Base-by-base conservation (phyloP, 2,797 vertebrate species). In the Diglossa cyanea region DNA sequence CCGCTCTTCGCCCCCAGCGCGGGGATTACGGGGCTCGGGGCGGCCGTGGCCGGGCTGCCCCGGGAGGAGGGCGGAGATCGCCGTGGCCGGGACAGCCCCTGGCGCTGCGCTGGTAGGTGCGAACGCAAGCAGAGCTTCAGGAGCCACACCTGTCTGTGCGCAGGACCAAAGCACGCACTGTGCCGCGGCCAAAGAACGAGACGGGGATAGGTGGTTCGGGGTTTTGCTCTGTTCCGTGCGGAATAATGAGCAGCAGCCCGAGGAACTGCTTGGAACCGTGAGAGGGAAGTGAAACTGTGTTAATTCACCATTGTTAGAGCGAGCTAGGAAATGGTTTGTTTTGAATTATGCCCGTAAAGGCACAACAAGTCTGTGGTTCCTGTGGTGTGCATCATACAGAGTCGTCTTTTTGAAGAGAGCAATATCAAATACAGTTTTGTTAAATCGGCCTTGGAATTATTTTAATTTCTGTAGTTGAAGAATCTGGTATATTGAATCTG, bases 81-180 rank as follows among this genome's bases (percentile, higher is more conserved):
- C 66, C 79, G 79, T 0, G 67, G 18, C 18, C 50, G 5, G 30
- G 6, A 40, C 68, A 3, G 42, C 19, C 60, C 58, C 16, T 3
- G 39, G 62, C 16, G 30, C 55, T 0, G 65, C 16, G 4, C 75
- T 2, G 85, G 75, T 39, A 45, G 53, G 68, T 58, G 75, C 67
- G 19, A 39, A 9, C 67, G 1, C 47, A 0, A 0, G 35, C 2
- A 5, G 40, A 3, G 55, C 70, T 71, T 10, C 23, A 1, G 50
- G 63, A 26, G 10, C 3, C 28, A 0, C 8, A 0, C 20, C 26
- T n/a, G 68, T 5, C 3, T 6, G 18, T 4, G 63, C 39, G 28
- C 16, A 0, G 44, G 37, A 23, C 21, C 35, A 0, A 16, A 18
- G 62, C 48, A 4, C 53, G 17, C 35, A 1, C 68, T 7, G 39